Base-by-base conservation (phyloP, 2,888 invertebrate genomes). In the Microctonus brassicae region DNA sequence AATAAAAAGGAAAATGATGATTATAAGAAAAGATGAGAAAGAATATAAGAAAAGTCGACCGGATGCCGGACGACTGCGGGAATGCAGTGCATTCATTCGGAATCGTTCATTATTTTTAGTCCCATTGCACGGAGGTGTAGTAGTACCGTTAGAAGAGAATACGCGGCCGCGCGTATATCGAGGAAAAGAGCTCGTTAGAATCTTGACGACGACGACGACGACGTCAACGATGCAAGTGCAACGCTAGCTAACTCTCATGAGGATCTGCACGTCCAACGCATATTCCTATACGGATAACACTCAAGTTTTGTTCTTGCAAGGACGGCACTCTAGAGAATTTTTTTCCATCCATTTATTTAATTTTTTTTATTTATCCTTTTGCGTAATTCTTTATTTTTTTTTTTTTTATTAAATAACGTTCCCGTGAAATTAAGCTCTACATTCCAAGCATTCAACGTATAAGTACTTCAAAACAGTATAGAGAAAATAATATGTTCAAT, bases 11-110 rank as follows among this genome's bases (percentile, higher is more conserved):
- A 2, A 13, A 4, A 68, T 64, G 36, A 33, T 63, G 36, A 52
- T 61, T 60, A 66, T 57, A 52, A 13, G 42, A 60, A 39, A 26
- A 33, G 52, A 42, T 47, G 60, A 39, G 26, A 34, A 26, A 52
- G 20, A 33, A 22, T 53, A 55, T 20, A 64, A 64, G 33, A 65
- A 66, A 66, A 69, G 69, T 63, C 64, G 67, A 68, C 68, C 74
- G 75, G 73, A 75, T 73, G 73, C 69, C 73, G 55, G 60, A 70
- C 53, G 57, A 68, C 65, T 65, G 65, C 72, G 55, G 66, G 63
- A 62, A 66, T 36, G 58, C 55, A 68, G 55, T 55, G 55, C 33
- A 58, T 53, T 67, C 72, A 57, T 58, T 67, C 39, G 57, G 55
- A 53, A 62, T 65, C 42, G 52, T 55, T 57, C 61, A 52, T 62